Base-by-base conservation (phyloP, 2,797 vertebrate species). In the Urophycis tenuis region DNA sequence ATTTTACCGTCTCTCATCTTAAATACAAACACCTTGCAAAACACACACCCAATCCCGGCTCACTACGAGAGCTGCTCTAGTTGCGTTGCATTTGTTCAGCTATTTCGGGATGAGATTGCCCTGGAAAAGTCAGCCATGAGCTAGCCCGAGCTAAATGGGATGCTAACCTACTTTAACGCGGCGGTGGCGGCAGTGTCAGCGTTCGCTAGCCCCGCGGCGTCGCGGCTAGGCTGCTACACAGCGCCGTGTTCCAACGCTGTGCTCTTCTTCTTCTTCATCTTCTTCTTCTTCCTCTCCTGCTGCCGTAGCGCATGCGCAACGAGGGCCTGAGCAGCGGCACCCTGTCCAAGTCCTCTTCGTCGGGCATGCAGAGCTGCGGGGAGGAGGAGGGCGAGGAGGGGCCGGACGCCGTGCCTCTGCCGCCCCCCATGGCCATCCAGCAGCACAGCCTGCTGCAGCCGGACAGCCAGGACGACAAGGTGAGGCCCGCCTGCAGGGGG, bases 351-450 rank as follows among this genome's bases (percentile, higher is more conserved):
- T 98, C 97, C 1, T 99, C 97, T 0, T 99, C 97, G 0, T 99
- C 97, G 0, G 97, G 97, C 75, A 98, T 99, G 96, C 97, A 99
- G 92, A 99, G 97, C 92, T 99, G 97, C 0, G 97, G 97, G 1
- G 97, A 99, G 83, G 97, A 99, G 81, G 97, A 99, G 86, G 96
- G 97, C 0, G 97, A 99, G 81, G 97, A 99, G 83, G 96, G 96
- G 0, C 92, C 96, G 0, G 97, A 98, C 0, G 92, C 96, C 0
- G 95, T 97, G 32, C 97, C 97, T 0, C 94, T 99, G 5, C 97
- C 97, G 2, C 97, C 97, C 0, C 97, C 97, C 0, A 99, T 99
- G 97, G 95, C 97, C 86, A 99, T 99, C 83, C 97, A 99, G 86
- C 96, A 98, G n/a, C 97, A 98, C 91, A 98, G 96, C 81, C 95